Conservation (phyloP, 2,797 vertebrate species). For the Onychomys leucogaster region DNA sequence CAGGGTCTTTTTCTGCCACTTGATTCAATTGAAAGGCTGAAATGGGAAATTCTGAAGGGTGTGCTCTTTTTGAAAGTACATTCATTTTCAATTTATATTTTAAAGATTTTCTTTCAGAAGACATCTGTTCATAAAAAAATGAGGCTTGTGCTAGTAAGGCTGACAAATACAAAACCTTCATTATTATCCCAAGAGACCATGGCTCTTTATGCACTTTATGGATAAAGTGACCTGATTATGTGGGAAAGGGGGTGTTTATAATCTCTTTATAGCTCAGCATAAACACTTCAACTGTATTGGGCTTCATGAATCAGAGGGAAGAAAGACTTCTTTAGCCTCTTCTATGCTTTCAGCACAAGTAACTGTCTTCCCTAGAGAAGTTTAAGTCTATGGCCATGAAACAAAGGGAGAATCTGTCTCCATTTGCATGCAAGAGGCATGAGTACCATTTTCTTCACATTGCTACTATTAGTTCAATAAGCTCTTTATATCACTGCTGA, state of each 20-base stretch:
- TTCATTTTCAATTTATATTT: slow-evolving; percentile 43
- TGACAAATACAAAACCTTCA: background rate
- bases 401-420: background rate
- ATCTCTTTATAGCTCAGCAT: background rate
- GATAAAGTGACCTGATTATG: slow-evolving; percentile 26
- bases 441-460: background rate
- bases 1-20: background rate
- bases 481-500: background rate
- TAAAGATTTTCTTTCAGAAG: slow-evolving; percentile 11
- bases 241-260: background rate
- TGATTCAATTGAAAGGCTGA: background rate
- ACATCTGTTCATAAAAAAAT: background rate
- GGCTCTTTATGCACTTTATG: background rate
- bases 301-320: background rate
- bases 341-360: background rate
- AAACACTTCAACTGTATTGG: background rate
- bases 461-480: background rate
- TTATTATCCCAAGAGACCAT: slow-evolving; percentile 43
- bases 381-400: background rate
- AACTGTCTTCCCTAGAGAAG: background rate
- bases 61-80: background rate
- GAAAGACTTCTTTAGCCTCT: background rate
- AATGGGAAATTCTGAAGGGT: background rate
- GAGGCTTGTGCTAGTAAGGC: background rate
- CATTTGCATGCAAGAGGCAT: background rate